Percentiles rank a stretch among this genome's conserved stretches.
Conservation (phyloP, 2,797 vertebrate genomes). For the Agapornis canus region DNA sequence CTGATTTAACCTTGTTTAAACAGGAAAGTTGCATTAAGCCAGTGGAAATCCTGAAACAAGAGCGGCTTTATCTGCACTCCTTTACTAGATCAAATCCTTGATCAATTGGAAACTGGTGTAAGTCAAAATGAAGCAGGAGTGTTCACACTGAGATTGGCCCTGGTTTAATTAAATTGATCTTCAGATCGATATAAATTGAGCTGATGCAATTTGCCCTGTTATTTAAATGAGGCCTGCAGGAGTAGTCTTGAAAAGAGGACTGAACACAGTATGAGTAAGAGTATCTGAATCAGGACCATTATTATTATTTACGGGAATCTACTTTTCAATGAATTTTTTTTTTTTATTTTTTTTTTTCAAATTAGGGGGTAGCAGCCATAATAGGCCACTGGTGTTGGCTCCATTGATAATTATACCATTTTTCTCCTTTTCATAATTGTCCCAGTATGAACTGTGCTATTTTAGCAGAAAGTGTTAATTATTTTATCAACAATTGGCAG, state of each 20-base stretch:
- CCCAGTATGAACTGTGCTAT: constrained; percentile 79
- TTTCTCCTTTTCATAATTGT: constrained; percentile 79
- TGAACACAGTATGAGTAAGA: background rate
- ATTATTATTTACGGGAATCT: constrained; percentile 71
- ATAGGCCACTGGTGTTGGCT: constrained; percentile 74
- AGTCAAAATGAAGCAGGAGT: constrained; percentile 57
- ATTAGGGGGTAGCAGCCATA: constrained; percentile 73
- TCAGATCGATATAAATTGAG: constrained; percentile 56
- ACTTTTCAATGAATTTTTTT: constrained; percentile 62
- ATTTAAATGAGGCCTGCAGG: constrained; percentile 59
- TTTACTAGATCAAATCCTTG: constrained; percentile 37
- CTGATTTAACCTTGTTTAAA: background rate
- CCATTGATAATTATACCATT: constrained; percentile 79
- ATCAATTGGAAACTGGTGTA: constrained; percentile 62
- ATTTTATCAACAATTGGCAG: constrained; percentile 83
- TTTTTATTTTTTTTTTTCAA: constrained; percentile 60
- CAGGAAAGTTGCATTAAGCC: background rate
- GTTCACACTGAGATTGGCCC: constrained; percentile 54
- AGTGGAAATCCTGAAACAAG: constrained; percentile 5
- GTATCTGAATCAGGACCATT: constrained; percentile 42
- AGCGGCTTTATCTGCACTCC: background rate
- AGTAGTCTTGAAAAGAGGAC: constrained; percentile 42
- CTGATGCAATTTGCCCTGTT: constrained; percentile 58
- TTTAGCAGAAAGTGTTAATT: constrained; percentile 80
- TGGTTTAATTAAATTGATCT: constrained; percentile 66